Evolutionary conservation across 1,140 invertebrate genomes (phyloP).

Genomic region (Pseudomyrmex pallidus): DNA sequence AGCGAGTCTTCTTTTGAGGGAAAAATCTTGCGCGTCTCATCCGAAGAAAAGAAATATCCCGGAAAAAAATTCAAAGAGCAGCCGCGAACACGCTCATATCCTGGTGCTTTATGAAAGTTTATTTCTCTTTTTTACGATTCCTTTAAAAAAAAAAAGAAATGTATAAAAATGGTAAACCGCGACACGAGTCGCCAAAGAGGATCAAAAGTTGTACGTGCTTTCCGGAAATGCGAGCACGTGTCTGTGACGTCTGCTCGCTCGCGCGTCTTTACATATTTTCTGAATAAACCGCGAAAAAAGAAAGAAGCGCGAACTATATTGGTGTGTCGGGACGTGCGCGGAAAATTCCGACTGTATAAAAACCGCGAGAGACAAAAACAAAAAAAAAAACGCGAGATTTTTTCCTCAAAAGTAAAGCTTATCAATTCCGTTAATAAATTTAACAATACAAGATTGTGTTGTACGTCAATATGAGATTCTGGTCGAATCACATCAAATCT

Average conservation of each 20-base stretch:
- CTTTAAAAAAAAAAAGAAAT: no score
- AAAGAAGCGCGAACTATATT: neutral
- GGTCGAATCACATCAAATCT: no score
- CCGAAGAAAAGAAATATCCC: no score
- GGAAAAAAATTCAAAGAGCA: neutral
- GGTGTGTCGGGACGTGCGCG: neutral
- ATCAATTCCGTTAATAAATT: no score
- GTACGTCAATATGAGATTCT: no score
- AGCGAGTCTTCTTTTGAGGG: no score
- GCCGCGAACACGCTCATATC: neutral
- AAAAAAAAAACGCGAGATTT: neutral
- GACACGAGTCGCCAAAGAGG: slow-evolving; percentile 23
- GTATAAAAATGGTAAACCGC: slow-evolving; percentile 17
- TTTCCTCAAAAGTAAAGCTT: neutral
- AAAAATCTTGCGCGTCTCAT: no score
- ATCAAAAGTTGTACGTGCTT: slow-evolving; percentile 23
- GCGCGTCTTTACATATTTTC: slow-evolving; percentile 9
- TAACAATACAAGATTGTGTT: no score
- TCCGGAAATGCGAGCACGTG: neutral
- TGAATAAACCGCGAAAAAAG: neutral
- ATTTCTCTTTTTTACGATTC: slow-evolving; percentile 11
- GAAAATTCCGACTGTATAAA: neutral
- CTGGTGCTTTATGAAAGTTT: no score
- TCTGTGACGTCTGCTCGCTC: neutral
- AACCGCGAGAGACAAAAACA: neutral